phyloP scores from a whole-genome alignment of 2,888 invertebrate genomes.

The Andrena minutula region DNA sequence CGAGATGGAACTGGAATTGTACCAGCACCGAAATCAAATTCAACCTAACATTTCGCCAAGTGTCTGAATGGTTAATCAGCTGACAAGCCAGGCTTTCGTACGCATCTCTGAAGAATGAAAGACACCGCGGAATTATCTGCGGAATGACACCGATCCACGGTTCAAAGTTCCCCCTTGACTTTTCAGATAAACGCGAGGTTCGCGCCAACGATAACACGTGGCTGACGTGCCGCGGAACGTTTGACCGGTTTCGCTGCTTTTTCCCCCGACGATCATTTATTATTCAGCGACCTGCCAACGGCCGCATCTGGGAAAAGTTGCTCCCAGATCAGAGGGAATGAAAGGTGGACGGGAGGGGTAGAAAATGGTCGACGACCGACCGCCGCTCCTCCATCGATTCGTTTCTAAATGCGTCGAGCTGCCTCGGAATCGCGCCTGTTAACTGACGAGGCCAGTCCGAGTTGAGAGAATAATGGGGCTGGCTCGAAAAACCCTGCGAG shows the following conservation, averaged over 20 bases:
- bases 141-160: not conserved
- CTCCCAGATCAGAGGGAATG: slow-evolving; percentile 29
- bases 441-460: slow-evolving; percentile 26
- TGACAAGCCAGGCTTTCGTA: not conserved
- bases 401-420: slow-evolving; percentile 59
- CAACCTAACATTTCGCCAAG: not conserved
- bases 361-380: slow-evolving; percentile 59
- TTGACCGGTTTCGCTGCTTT: not conserved
- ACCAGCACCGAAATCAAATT: not conserved
- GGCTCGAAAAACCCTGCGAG: not conserved
- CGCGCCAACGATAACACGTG: slow-evolving; percentile 25
- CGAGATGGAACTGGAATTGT: not conserved
- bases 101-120: too few relatives aligned
- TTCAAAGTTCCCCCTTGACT: slow-evolving; percentile 25
- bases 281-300: slow-evolving; percentile 29
- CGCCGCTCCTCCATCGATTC: slow-evolving; percentile 56
- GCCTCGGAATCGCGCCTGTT: slow-evolving; percentile 34
- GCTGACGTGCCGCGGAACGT: slow-evolving; percentile 14
- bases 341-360: slow-evolving; percentile 33
- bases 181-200: slow-evolving; percentile 24
- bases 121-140: too few relatives aligned
- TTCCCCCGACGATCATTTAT: slow-evolving; percentile 18
- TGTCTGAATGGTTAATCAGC: not conserved
- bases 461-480: slow-evolving; percentile 32
- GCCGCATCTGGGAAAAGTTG: slow-evolving; percentile 31